Evolutionary conservation across 2,888 invertebrate genomes (phyloP), one percentile per base, ranked within the genome.

Genomic region (Pandemis heparana): DNA sequence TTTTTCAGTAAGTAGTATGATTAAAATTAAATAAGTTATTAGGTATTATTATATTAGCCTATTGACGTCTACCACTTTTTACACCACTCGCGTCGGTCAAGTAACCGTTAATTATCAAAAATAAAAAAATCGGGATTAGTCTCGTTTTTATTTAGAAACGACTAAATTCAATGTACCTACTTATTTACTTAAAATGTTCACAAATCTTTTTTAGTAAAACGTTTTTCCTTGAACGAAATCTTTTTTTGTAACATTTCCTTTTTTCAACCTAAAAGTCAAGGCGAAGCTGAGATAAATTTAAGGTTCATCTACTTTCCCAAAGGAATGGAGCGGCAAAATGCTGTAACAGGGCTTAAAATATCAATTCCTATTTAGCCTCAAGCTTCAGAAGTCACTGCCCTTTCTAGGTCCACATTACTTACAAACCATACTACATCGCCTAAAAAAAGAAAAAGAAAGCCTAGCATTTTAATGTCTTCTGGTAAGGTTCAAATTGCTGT

Each of bases 341-440:
- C 56, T 56, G 56, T 56, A 56, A 56, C 56, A 23, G 23, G n/a
- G n/a, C 67, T 68, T 60, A 60, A 68, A 60, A 43, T 60, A 48
- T 69, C 39, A 41, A 51, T 69, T 32, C 60, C 48, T 41, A 62
- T 69, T 69, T 53, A 41, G 41, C 41, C 53, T 41, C 23, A 38
- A 18, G 23, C 41, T 59, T 51, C 23, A 14, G 9, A 56, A 41
- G n/a, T 41, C 14, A 41, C 12, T 23, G 59, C 23, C 53, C 41
- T n/a, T 53, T 53, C 48, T 39, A 61, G 69, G 14, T 14, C 61
- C 18, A 0, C 9, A 53, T 46, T 53, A 7, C n/a, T 23, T 53
- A 63, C 23, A 62, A 70, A 53, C 62, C 32, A 43, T n/a, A 23
- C n/a, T 10, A 10, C 53, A 23, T 14, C 38, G 48, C 5, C 16